Conservation (phyloP, 1,140 invertebrate species). For the Holotrichia oblita region DNA sequence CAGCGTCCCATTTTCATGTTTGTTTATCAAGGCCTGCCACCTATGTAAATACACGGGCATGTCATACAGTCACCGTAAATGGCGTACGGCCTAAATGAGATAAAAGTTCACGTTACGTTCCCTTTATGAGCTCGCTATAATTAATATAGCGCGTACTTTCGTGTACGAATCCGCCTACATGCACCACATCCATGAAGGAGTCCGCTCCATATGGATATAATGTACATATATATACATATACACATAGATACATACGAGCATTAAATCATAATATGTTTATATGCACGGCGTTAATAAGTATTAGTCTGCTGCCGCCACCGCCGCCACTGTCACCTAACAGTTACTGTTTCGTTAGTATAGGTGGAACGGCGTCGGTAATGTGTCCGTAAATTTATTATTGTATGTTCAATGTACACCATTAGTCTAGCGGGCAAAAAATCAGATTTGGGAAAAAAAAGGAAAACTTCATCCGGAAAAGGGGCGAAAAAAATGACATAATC, state of each 20-base stretch:
- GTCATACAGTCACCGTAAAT: background rate
- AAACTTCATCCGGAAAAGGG: background rate
- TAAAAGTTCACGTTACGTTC: constrained; percentile 38
- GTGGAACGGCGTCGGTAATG: constrained; percentile 13
- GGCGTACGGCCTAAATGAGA: constrained; percentile 36
- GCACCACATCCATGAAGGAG: background rate
- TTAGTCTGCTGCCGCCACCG: constrained; percentile 4
- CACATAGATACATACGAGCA: constrained; percentile 41
- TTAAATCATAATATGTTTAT: no score
- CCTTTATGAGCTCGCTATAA: constrained; percentile 42
- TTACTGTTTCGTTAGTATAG: constrained; percentile 2
- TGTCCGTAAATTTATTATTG: constrained; percentile 24
- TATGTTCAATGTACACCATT: constrained; percentile 29
- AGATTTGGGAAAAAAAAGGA: constrained; percentile 14
- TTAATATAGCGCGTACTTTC: constrained; percentile 37
- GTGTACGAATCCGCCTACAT: background rate
- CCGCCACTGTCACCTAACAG: background rate
- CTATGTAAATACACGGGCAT: constrained; percentile 1
- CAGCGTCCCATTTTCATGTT: background rate
- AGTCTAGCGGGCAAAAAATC: constrained; percentile 3
- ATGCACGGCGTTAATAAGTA: constrained; percentile 44
- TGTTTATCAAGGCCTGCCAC: background rate
- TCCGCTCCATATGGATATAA: background rate
- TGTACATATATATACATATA: background rate
- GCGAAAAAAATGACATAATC: background rate